Percentiles rank a stretch among this genome's conserved stretches.
Evolutionary conservation across 2,113 vertebrate species (phyloP).

Genomic region (Rhabdomys dilectus): DNA sequence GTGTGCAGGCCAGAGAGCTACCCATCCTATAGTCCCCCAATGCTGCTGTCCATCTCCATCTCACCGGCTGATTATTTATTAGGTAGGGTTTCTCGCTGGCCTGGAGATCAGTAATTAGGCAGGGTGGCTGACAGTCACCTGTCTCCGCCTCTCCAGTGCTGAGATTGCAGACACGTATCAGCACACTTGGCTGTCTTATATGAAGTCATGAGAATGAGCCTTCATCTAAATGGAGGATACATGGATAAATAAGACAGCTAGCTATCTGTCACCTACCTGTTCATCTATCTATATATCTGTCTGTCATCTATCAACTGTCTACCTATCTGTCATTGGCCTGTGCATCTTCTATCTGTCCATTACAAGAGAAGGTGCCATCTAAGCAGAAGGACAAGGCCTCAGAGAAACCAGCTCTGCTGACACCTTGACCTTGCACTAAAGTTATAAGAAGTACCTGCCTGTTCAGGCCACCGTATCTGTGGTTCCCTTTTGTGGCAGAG

Average conservation of each 20-base stretch:
- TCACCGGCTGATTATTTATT: neutral
- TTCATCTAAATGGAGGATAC: neutral
- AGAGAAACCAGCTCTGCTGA: neutral
- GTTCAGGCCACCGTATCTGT: neutral
- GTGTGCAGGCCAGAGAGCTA: neutral
- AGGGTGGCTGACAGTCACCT: neutral
- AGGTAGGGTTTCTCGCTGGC: neutral
- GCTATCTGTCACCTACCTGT: neutral
- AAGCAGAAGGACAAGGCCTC: neutral
- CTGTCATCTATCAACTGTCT: neutral
- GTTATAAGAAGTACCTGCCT: neutral
- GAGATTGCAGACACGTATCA: neutral
- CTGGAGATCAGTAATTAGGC: neutral
- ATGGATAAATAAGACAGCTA: neutral
- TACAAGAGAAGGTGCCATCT: neutral
- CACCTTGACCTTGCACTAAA: neutral
- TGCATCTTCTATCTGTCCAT: neutral
- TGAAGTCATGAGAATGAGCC: neutral
- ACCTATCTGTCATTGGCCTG: neutral
- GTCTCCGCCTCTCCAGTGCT: neutral
- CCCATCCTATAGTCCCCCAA: neutral
- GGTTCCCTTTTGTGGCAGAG: neutral
- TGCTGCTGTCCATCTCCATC: neutral
- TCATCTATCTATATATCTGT: neutral
- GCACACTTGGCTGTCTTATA: no score